Percentiles rank a stretch among this genome's conserved stretches.
phyloP scores from a whole-genome alignment of 2,113 vertebrate genomes.

The Solea solea region DNA sequence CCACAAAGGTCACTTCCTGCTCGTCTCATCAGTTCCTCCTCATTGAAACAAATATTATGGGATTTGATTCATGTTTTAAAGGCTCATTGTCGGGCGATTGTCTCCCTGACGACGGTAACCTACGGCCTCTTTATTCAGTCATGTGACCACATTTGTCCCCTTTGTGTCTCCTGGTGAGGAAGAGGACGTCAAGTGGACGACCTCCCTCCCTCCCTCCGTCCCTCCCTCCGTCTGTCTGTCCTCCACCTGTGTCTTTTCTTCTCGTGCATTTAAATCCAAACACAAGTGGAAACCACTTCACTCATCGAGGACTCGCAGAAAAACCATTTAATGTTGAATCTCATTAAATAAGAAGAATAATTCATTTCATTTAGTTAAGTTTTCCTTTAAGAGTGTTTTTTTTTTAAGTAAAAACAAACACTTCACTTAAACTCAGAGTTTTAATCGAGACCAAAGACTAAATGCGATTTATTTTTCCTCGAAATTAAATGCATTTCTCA shows the following conservation, averaged over 20 bases:
- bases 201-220: background rate
- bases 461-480: too few relatives aligned
- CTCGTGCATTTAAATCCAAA: background rate
- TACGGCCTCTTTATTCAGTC: background rate
- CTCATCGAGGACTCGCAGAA: too few relatives aligned
- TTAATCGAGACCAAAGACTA: too few relatives aligned
- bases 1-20: too few relatives aligned
- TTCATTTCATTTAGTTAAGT: too few relatives aligned
- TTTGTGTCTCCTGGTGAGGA: conserved; percentile 8
- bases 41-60: too few relatives aligned
- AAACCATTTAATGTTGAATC: background rate
- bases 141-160: background rate
- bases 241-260: conserved; percentile 16
- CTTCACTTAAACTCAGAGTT: too few relatives aligned
- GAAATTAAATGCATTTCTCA: too few relatives aligned
- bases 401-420: too few relatives aligned
- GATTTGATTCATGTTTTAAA: background rate
- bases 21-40: too few relatives aligned
- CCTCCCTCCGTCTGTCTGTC: background rate
- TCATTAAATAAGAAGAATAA: background rate
- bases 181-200: conserved; percentile 11
- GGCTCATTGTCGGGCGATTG: background rate
- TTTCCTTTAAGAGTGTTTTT: too few relatives aligned
- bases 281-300: too few relatives aligned
- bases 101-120: background rate